Evolutionary conservation across 1,140 invertebrate genomes (phyloP), one percentile per base, ranked within the genome.

Genomic region (Dermatophagoides farinae): DNA sequence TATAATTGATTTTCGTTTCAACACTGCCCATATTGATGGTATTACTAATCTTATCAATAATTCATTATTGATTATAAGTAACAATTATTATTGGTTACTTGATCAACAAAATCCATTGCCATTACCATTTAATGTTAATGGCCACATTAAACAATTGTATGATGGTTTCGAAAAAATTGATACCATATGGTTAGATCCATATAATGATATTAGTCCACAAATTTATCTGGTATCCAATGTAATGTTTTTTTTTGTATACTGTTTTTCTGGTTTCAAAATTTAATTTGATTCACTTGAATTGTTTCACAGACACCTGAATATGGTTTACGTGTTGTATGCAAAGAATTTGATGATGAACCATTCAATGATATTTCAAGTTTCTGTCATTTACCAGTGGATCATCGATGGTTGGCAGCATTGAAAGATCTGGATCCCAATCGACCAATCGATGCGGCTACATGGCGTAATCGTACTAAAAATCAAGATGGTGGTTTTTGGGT

Each of bases 381-480:
- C 22, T 60, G 58, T 60, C 58, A 60, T 41, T 51, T 60, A 25
- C 58, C 58, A 23, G 58, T 60, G 6, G 39, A 52, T 60, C 5
- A n/a, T 20, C 16, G n/a, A 22, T 60, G 58, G 58, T 20, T 20
- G 18, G 11, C 43, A 11, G 58, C 58, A 18, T 23, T 60, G 1
- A 60, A 60, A 60, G 58, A 60, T 60, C 31, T 60, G 38, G 31
- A 50, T 22, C 31, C 47, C 1, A 37, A 47, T 16, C 18, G 20
- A 41, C 58, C 58, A 20, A 60, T 60, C 14, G 58, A 60, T 37
- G 43, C 58, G 10, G 58, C 31, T 1, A 60, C 58, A 10, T 60
- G 58, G 58, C 16, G 58, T n/a, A 60, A 60, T 50, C n/a, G 58
- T n/a, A 47, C 58, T 6, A 60, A 60, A 50, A 44, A 60, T 60